phyloP scores from a whole-genome alignment of 2,113 vertebrate genomes.

The Ellobius talpinus region DNA sequence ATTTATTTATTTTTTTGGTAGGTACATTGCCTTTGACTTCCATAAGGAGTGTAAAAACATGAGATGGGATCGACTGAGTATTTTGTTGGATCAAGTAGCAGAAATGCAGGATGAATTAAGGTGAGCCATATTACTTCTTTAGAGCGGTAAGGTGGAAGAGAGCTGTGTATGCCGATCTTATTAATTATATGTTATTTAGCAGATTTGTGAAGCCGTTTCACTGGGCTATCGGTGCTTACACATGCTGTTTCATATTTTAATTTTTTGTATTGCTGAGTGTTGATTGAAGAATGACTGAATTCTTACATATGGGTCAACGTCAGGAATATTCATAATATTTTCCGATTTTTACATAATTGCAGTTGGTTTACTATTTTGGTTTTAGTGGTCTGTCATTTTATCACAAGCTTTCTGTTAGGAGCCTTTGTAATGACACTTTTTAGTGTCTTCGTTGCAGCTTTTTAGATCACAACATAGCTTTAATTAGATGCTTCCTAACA shows the following conservation, averaged over 20 bases:
- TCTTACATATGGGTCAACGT: not conserved
- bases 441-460: not conserved
- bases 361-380: not conserved
- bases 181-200: not conserved
- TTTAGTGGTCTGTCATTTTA: not conserved
- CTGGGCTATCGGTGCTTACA: not conserved
- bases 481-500: not conserved
- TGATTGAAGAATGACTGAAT: constrained; percentile 11
- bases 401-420: not conserved
- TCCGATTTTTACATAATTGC: not conserved
- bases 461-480: too few species aligned
- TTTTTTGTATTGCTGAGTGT: not conserved
- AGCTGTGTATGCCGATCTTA: accelerated
- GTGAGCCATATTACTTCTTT: constrained; percentile 82
- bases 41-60: constrained; percentile 97
- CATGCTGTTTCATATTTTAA: not conserved
- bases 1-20: constrained; percentile 74
- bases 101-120: constrained; percentile 95
- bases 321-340: not conserved
- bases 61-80: constrained; percentile 96
- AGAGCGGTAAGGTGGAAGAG: not conserved
- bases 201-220: not conserved
- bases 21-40: constrained; percentile 96
- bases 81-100: constrained; percentile 92
- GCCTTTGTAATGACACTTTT: not conserved